A percentile compares a stretch with the other conserved stretches of the same genome.
phyloP scores from a whole-genome alignment of 2,888 invertebrate species.

The Coelopa pilipes region DNA sequence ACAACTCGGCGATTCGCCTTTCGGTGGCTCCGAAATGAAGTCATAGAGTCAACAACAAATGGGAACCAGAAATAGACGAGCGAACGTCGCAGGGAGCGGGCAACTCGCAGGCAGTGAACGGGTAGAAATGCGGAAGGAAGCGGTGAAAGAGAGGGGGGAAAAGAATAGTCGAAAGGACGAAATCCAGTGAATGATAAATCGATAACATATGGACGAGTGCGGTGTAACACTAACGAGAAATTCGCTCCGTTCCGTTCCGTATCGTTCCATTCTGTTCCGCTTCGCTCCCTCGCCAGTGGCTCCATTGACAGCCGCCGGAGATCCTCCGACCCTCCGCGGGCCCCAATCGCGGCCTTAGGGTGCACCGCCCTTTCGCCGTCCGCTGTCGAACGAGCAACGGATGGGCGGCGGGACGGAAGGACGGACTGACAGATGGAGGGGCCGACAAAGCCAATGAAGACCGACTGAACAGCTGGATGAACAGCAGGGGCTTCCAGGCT shows the following conservation, averaged over 20 bases:
- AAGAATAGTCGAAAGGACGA: constrained; percentile 29
- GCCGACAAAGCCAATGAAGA: neutral
- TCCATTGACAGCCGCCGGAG: no score
- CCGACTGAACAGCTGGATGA: constrained; percentile 34
- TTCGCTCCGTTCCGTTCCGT: no score
- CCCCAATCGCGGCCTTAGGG: neutral
- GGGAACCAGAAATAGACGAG: constrained; percentile 39
- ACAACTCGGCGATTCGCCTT: no score
- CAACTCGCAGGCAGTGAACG: no score
- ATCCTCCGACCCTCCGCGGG: no score
- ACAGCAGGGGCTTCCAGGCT: neutral
- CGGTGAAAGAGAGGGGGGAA: neutral
- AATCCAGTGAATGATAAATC: constrained; percentile 52
- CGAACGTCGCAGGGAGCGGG: constrained; percentile 26
- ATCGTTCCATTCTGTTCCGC: no score
- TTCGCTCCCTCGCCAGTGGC: no score
- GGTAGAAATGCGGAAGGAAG: no score
- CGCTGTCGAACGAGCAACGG: neutral
- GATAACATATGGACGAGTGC: constrained; percentile 57
- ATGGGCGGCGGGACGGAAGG: no score
- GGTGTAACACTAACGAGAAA: constrained; percentile 8
- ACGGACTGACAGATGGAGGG: no score
- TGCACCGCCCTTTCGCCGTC: constrained; percentile 5
- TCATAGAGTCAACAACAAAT: constrained; percentile 48
- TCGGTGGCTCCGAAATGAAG: constrained; percentile 36